phyloP scores from a whole-genome alignment of 2,113 vertebrate genomes.

The Tichodroma muraria region DNA sequence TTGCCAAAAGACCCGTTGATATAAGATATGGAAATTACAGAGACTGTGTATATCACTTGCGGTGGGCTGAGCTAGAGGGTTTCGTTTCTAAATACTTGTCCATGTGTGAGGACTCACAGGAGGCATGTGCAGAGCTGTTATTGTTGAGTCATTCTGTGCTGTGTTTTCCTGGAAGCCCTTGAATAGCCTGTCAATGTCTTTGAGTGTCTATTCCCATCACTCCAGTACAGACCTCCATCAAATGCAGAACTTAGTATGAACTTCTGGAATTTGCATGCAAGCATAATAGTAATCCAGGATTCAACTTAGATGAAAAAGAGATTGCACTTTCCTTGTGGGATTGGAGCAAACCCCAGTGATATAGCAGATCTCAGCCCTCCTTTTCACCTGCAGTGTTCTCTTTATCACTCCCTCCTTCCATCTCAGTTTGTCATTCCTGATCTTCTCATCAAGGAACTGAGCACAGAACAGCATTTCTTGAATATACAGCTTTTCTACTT shows the following conservation, averaged over 20 bases:
- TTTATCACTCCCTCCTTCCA: neutral
- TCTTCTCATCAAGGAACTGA: neutral
- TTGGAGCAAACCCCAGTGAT: neutral
- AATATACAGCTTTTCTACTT: neutral
- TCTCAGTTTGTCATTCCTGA: neutral
- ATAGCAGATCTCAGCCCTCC: neutral
- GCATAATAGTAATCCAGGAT: neutral
- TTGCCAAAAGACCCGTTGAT: neutral
- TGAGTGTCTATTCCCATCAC: neutral
- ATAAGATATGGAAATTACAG: neutral
- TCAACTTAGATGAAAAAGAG: neutral
- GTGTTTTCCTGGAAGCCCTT: neutral
- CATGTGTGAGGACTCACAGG: neutral
- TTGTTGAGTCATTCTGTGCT: neutral
- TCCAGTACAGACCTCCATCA: neutral
- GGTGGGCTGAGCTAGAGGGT: neutral
- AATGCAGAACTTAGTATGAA: neutral
- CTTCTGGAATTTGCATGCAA: neutral
- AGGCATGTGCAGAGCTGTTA: neutral
- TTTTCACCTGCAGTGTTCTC: neutral
- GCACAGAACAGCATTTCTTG: neutral
- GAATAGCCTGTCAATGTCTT: neutral
- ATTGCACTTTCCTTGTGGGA: neutral
- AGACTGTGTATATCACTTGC: accelerated
- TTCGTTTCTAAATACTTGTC: neutral